Conservation (phyloP, 1,140 invertebrate species). For the Drosophila micromelanica region DNA sequence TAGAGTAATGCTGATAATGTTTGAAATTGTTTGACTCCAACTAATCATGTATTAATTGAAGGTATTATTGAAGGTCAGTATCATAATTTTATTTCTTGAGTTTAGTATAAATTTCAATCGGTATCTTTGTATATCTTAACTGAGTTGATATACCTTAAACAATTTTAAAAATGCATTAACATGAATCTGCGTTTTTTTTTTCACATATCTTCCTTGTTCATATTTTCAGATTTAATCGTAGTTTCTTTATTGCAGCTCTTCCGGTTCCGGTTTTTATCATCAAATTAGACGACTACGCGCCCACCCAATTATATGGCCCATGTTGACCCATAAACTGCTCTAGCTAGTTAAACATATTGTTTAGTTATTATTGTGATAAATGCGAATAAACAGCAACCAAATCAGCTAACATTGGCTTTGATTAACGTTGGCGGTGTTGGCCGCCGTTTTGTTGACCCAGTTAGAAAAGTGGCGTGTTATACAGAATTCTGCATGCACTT, state of each 20-base stretch:
- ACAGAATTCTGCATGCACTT: not conserved
- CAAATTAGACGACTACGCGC: not conserved
- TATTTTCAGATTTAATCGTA: not conserved
- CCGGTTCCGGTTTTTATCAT: not conserved
- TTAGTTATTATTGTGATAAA: constrained; percentile 10
- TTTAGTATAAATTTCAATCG: no score
- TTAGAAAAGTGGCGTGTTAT: constrained; percentile 30
- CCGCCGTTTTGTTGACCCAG: constrained; percentile 34
- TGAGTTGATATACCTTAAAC: no score
- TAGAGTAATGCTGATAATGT: no score
- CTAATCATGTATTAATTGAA: no score
- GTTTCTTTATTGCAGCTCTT: not conserved
- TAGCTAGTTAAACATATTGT: not conserved
- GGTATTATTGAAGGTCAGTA: no score
- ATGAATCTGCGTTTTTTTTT: no score
- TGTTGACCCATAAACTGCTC: constrained; percentile 1
- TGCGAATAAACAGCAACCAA: constrained; percentile 13
- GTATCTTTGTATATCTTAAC: no score
- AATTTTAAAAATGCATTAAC: no score
- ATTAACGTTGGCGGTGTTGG: not conserved
- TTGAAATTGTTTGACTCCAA: no score
- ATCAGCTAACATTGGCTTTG: constrained; percentile 10
- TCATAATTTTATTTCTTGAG: no score
- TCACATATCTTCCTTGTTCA: not conserved
- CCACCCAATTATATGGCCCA: not conserved